Conservation (phyloP, 2,888 invertebrate species). For the Hecatera dysodea region DNA sequence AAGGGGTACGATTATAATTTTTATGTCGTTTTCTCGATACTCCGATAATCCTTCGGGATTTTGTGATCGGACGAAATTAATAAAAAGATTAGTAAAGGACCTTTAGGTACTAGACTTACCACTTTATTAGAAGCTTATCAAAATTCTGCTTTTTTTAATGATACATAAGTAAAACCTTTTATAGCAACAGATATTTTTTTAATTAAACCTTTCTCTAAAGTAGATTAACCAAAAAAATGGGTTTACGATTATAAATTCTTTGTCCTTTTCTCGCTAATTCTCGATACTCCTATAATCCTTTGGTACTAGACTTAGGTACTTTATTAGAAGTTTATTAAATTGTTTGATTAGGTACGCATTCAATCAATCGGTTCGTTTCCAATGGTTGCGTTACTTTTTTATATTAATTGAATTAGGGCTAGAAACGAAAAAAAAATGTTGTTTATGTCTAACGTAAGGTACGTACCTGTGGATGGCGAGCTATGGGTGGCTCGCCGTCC, state of each 20-base stretch:
- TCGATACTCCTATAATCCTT: background rate
- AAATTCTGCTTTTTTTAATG: no score
- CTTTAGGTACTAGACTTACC: conserved; percentile 17
- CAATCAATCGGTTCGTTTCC: background rate
- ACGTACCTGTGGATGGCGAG: no score
- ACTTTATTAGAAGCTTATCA: no score
- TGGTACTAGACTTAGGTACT: conserved; percentile 9
- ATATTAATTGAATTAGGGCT: background rate
- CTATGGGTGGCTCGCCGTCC: no score
- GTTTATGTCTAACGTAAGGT: no score
- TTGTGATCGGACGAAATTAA: no score
- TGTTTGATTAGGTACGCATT: background rate
- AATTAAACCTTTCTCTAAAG: background rate
- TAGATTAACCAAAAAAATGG: background rate
- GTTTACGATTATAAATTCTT: background rate
- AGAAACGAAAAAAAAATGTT: background rate
- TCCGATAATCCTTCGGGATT: background rate
- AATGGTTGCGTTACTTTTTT: background rate
- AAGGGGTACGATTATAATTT: background rate
- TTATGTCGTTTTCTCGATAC: conserved; percentile 7
- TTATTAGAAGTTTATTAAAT: conserved; percentile 10
- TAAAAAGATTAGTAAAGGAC: no score
- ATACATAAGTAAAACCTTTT: background rate
- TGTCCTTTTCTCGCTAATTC: conserved; percentile 11
- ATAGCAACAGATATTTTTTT: background rate